Percentiles rank a stretch among this genome's conserved stretches.
phyloP scores from a whole-genome alignment of 2,888 invertebrate species.

The Thelaira solivaga region DNA sequence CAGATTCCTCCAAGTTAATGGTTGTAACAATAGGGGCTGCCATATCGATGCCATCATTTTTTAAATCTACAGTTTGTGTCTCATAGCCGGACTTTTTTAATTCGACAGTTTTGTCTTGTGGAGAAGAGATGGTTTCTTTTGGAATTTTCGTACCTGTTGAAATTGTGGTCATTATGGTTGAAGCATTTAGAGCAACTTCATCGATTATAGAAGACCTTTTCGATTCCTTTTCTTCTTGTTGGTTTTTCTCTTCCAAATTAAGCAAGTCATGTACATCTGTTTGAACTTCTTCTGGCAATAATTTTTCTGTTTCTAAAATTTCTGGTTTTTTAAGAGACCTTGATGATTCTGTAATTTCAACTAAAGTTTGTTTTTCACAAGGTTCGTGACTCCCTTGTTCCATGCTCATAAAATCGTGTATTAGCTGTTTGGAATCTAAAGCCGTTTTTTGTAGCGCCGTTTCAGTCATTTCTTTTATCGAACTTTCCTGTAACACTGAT shows the following conservation, averaged over 20 bases:
- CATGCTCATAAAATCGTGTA: constrained; percentile 69
- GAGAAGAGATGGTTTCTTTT: not conserved
- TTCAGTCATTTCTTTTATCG: not conserved
- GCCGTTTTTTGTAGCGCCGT: not conserved
- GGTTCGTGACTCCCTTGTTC: constrained; percentile 69
- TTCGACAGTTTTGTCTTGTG: not conserved
- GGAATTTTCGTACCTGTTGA: constrained; percentile 33
- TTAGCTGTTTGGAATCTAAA: constrained; percentile 65
- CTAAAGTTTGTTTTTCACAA: constrained; percentile 15
- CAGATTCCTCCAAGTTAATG: constrained; percentile 67
- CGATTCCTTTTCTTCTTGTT: not conserved
- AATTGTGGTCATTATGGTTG: constrained; percentile 55
- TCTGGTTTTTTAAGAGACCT: constrained; percentile 34
- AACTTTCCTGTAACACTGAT: not conserved
- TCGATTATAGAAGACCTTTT: constrained; percentile 15
- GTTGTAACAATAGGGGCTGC: constrained; percentile 69
- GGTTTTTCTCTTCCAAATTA: constrained; percentile 37
- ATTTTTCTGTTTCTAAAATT: constrained; percentile 15
- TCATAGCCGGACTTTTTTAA: not conserved
- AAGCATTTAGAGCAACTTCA: constrained; percentile 52
- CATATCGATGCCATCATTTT: constrained; percentile 70
- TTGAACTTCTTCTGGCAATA: constrained; percentile 13
- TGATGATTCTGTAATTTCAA: constrained; percentile 13
- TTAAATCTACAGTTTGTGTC: constrained; percentile 48
- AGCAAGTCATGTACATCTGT: constrained; percentile 61